Base-by-base conservation (phyloP, 2,888 invertebrate species). In the Xanthostigma xanthostigma region DNA sequence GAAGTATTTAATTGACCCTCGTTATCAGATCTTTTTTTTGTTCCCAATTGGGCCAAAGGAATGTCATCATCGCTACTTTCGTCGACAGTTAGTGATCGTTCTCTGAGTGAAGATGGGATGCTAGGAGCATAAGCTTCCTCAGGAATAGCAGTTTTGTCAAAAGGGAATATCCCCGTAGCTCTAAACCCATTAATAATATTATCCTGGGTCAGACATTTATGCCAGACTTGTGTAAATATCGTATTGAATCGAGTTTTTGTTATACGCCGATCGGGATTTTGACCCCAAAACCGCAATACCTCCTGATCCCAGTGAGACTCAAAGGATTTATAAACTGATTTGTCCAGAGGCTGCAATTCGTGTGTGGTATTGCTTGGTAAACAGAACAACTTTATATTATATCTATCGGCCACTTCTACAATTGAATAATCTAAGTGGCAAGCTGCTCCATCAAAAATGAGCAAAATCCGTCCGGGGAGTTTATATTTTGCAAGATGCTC, bases 171-270 rank as follows among this genome's bases (percentile, higher is more conserved):
- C 27, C 58, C 60, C 10, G 54, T 56, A 8, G 56, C 56, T 35
- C 53, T 49, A 51, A 60, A 61, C 11, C 58, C 59, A 51, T 53
- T 48, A 41, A 48, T 55, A 14, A 59, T 58, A 49, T 60, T 60
- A 10, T 48, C 37, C 9, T 53, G 53, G 14, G 58, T 56, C 47
- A 55, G 47, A 45, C 54, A 51, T 53, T 58, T 57, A 37, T 54
- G 52, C 58, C 58, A 60, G 34, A 55, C 60, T 44, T 50, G 50
- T 3, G 55, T 52, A 43, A 56, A 53, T 40, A 58, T 51, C 14
- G 6, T 35, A 36, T 52, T 49, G 53, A 57, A 55, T 41, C 49
- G 27, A 37, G 48, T 41, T 51, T 56, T 54, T 11, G 38, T 53
- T 3, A 56, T 49, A 41, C 44, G 41, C 46, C 50, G 41, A 27